Conservation (phyloP, 2,113 vertebrate genomes). For the Ictidomys tridecemlineatus region DNA sequence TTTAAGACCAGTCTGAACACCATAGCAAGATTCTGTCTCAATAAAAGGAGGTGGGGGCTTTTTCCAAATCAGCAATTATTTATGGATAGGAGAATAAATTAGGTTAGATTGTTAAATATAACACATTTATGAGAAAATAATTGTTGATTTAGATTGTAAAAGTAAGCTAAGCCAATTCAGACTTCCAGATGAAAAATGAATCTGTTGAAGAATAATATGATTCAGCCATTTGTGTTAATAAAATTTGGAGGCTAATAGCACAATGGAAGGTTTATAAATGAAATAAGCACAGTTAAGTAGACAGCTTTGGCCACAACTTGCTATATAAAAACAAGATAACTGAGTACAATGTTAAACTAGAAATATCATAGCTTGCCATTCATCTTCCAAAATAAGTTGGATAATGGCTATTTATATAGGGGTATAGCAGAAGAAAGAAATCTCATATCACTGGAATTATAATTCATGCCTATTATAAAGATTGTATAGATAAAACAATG, state of each 20-base stretch:
- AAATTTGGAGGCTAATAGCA: not conserved
- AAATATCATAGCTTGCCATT: constrained; percentile 51
- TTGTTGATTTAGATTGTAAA: not conserved
- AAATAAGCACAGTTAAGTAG: constrained; percentile 5
- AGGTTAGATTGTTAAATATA: not conserved
- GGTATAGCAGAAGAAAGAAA: constrained; percentile 38
- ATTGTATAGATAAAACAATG: constrained; percentile 1
- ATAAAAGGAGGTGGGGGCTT: not conserved
- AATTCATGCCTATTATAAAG: constrained; percentile 14
- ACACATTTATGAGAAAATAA: not conserved
- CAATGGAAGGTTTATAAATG: constrained; percentile 25
- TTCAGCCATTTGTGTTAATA: not conserved
- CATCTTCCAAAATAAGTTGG: constrained; percentile 55
- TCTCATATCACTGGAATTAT: constrained; percentile 40
- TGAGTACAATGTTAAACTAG: constrained; percentile 14
- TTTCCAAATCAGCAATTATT: not conserved
- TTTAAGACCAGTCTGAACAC: too few relatives aligned
- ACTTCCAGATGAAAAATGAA: not conserved
- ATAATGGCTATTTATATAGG: constrained; percentile 4
- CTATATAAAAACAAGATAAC: constrained; percentile 34
- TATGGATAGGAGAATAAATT: not conserved
- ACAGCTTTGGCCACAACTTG: not conserved
- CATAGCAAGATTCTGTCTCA: not conserved
- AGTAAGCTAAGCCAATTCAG: not conserved
- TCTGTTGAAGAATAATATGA: not conserved